phyloP scores from a whole-genome alignment of 2,888 invertebrate species.

The Elysia crispata region DNA sequence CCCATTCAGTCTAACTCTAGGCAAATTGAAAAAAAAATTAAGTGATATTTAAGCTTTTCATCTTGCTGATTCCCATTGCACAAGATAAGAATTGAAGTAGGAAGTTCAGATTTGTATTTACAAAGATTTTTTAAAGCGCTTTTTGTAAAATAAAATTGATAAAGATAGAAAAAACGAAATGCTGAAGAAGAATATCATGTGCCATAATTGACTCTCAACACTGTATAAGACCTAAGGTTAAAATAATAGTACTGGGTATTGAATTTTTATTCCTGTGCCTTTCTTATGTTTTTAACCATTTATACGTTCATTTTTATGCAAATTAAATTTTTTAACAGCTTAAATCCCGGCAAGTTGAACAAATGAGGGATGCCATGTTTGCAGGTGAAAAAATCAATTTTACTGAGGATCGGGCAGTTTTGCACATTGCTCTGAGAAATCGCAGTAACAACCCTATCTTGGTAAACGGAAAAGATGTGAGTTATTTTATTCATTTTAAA shows the following conservation, averaged over 20 bases:
- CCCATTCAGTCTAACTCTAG: background rate
- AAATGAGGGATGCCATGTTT: conserved; percentile 94
- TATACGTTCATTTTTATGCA: too few species aligned
- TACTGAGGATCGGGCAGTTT: conserved; percentile 96
- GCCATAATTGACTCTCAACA: too few species aligned
- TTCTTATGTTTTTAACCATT: too few species aligned
- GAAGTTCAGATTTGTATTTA: background rate
- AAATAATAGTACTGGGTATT: too few species aligned
- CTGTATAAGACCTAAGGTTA: too few species aligned
- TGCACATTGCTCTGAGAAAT: conserved; percentile 96
- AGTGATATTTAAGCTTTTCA: too few species aligned
- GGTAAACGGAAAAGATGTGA: conserved; percentile 91
- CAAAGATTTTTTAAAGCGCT: background rate
- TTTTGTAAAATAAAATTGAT: too few species aligned
- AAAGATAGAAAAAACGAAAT: too few species aligned
- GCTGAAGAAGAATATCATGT: too few species aligned
- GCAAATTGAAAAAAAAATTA: background rate
- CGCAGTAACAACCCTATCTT: conserved; percentile 86
- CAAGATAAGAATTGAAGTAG: too few species aligned
- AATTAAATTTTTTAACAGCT: conserved; percentile 79
- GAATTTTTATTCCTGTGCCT: too few species aligned
- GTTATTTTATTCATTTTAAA: conserved; percentile 49
- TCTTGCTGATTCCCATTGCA: too few species aligned
- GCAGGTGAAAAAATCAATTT: conserved; percentile 96
- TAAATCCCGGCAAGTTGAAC: conserved; percentile 87